phyloP scores from a whole-genome alignment of 2,113 vertebrate species.

The Aviceda subcristata region DNA sequence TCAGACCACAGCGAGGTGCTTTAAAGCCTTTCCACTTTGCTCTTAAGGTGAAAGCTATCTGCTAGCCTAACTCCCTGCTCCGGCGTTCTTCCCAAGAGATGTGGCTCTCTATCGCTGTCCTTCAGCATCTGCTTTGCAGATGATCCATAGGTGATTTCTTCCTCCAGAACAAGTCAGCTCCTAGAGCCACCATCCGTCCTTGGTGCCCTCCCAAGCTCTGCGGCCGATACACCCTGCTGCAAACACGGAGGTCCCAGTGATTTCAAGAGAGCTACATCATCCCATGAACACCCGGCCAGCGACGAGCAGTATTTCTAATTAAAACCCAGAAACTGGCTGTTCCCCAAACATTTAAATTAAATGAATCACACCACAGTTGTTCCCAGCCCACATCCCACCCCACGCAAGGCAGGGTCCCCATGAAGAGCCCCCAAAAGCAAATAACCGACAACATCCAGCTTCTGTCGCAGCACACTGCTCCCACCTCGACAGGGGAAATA shows the following conservation, averaged over 20 bases:
- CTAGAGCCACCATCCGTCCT: background rate
- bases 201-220: background rate
- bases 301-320: fast-evolving
- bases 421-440: background rate
- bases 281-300: background rate
- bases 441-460: background rate
- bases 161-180: background rate
- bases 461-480: background rate
- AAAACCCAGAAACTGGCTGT: background rate
- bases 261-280: background rate
- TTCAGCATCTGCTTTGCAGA: background rate
- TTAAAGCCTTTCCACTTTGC: background rate
- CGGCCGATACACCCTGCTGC: fast-evolving
- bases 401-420: fast-evolving
- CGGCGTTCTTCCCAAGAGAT: fast-evolving
- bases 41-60: too few species aligned
- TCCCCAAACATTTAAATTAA: background rate
- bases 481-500: background rate
- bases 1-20: fast-evolving
- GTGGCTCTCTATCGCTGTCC: background rate
- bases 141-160: background rate
- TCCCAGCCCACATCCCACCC: background rate
- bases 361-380: background rate
- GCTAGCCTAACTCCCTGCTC: background rate
- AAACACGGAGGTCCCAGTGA: background rate